A percentile compares a stretch with the other conserved stretches of the same genome.
These are phyloP conservation scores for Gnatocerus cornutus DNA, from an alignment of 2,888 invertebrate genomes.

Conservation along the genomic window DNA sequence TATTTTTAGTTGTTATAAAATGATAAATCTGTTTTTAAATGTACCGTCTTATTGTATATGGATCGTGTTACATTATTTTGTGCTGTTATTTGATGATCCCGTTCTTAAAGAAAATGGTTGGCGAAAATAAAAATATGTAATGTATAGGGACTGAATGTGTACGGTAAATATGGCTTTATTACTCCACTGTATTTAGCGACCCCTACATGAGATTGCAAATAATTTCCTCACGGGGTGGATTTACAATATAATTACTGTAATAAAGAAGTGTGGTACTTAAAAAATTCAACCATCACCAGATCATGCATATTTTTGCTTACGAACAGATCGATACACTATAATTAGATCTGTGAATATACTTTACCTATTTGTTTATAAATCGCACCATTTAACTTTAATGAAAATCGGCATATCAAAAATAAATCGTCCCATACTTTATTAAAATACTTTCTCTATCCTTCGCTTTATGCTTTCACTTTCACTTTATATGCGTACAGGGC, in stretches of 20 bases:
- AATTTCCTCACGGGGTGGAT: background rate
- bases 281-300: background rate
- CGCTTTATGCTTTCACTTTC: slow-evolving; percentile 64
- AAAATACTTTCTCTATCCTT: slow-evolving; percentile 63
- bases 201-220: slow-evolving; percentile 1
- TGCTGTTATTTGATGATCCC: slow-evolving; percentile 33
- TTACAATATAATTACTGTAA: background rate
- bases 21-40: slow-evolving; percentile 63
- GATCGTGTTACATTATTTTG: slow-evolving; percentile 47
- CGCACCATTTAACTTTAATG: slow-evolving; percentile 10
- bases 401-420: slow-evolving; percentile 22
- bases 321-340: background rate
- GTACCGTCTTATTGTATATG: slow-evolving; percentile 47
- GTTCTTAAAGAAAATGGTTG: slow-evolving; percentile 24
- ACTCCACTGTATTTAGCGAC: background rate
- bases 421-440: slow-evolving; percentile 35
- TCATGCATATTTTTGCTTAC: background rate
- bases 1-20: slow-evolving; percentile 53
- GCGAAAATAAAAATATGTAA: slow-evolving; percentile 17
- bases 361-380: slow-evolving; percentile 3
- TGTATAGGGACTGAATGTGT: slow-evolving; percentile 9
- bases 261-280: too few relatives aligned
- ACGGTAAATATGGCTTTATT: slow-evolving; percentile 18
- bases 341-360: slow-evolving; percentile 2
- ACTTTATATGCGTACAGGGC: slow-evolving; percentile 50